Evolutionary conservation across 2,888 invertebrate genomes (phyloP), one percentile per base, ranked within the genome.

Genomic region (Heliconius aoede): DNA sequence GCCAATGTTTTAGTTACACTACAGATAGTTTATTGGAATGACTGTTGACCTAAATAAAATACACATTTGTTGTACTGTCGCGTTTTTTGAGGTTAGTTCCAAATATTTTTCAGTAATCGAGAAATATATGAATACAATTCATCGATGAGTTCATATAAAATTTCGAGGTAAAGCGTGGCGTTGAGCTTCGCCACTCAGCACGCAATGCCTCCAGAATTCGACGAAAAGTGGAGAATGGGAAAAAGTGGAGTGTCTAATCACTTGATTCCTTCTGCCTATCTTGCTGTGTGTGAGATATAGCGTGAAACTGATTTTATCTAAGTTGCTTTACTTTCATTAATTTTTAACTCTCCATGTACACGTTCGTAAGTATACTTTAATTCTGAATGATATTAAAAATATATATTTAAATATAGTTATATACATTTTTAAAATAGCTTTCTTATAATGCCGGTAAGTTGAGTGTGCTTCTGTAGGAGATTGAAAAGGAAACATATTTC

Each of bases 1-100:
- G 64, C 13, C 64, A 65, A 65, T 65, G n/a, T 64, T 64, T 64
- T 64, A 65, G 36, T 13, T 65, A 36, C 36, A 24, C 64, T 60
- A 36, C n/a, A 55, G 21, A 55, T 30, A 30, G 32, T 36, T 65
- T 24, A 65, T 24, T 36, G 64, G 36, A 62, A 65, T 36, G 64
- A 36, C 65, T 65, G 65, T 40, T 65, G 18, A 65, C 65, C 65
- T 40, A 65, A 36, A 65, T 32, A 40, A 40, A 65, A 65, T 40
- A 18, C n/a, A 32, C 3, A 24, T 40, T 40, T 65, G 8, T 65
- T 36, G 24, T 13, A 40, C 24, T 32, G 64, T 64, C 13, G 24
- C 24, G 9, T 24, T 65, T 65, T 40, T n/a, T n/a, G 13, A 32
- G 32, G n/a, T n/a, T 13, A 24, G 24, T 30, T 40, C n/a, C 8